phyloP scores from a whole-genome alignment of 1,140 invertebrate genomes.

The Phthorimaea operculella region DNA sequence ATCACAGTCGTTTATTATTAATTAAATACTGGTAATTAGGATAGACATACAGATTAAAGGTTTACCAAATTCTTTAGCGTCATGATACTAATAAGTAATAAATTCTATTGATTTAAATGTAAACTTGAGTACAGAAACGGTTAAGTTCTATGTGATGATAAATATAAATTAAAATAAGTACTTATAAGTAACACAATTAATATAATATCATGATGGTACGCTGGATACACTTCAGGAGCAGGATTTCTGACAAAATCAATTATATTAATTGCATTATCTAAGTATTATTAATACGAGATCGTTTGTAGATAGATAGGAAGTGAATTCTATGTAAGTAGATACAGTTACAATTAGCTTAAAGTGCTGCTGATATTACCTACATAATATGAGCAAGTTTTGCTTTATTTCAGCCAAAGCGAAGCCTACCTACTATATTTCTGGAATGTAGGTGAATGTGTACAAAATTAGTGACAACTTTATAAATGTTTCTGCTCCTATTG shows the following conservation, averaged over 20 bases:
- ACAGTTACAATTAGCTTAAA: too few species aligned
- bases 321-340: too few species aligned
- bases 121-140: slow-evolving; percentile 38
- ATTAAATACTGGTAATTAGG: slow-evolving; percentile 65
- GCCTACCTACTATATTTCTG: too few species aligned
- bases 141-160: background rate
- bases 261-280: background rate
- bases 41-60: slow-evolving; percentile 61
- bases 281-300: background rate
- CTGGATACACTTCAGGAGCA: background rate
- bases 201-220: slow-evolving; percentile 1
- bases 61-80: slow-evolving; percentile 55
- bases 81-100: slow-evolving; percentile 47
- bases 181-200: background rate
- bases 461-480: slow-evolving; percentile 31
- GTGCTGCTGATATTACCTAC: too few species aligned
- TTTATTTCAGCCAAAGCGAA: too few species aligned
- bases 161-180: slow-evolving; percentile 3
- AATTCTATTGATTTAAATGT: slow-evolving; percentile 39
- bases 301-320: background rate
- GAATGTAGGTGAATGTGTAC: background rate
- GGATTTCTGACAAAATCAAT: background rate
- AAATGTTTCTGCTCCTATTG: slow-evolving; percentile 10
- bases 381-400: too few species aligned
- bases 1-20: slow-evolving; percentile 66